A percentile compares a stretch with the other conserved stretches of the same genome.
These are phyloP conservation scores for Stercorarius parasiticus DNA, from an alignment of 2,113 vertebrate genomes.

Conservation along the genomic window DNA sequence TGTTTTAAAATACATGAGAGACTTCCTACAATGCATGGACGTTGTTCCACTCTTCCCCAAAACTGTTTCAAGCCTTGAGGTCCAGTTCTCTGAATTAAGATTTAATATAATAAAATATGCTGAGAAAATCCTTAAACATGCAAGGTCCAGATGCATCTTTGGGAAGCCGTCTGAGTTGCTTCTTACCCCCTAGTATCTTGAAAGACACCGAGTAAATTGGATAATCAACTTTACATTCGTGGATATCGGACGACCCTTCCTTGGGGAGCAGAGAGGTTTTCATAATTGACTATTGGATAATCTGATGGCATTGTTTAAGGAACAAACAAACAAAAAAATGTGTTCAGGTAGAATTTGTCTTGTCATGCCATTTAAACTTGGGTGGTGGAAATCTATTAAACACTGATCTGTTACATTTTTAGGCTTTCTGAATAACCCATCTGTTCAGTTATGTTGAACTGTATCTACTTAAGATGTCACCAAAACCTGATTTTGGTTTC, in stretches of 20 bases:
- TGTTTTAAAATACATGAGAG: neutral
- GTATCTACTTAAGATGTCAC: neutral
- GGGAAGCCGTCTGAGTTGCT: neutral
- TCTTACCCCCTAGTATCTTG: neutral
- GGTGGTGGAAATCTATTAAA: neutral
- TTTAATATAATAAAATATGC: neutral
- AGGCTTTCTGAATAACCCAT: neutral
- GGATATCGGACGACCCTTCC: neutral
- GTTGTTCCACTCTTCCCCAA: neutral
- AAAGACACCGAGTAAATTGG: neutral
- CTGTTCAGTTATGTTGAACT: neutral
- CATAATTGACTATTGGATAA: neutral
- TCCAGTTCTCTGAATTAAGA: neutral
- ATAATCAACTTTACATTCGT: neutral
- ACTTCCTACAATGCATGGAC: neutral
- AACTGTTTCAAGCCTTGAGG: neutral
- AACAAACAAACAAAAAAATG: neutral
- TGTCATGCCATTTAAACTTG: neutral
- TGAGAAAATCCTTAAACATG: neutral
- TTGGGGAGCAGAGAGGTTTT: neutral
- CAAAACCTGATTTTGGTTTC: neutral
- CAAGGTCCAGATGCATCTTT: neutral
- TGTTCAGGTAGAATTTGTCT: neutral
- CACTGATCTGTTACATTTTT: neutral
- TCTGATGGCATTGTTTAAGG: neutral